Evolutionary conservation across 2,888 invertebrate genomes (phyloP), one percentile per base, ranked within the genome.

Genomic region (Xanthia icteritia): DNA sequence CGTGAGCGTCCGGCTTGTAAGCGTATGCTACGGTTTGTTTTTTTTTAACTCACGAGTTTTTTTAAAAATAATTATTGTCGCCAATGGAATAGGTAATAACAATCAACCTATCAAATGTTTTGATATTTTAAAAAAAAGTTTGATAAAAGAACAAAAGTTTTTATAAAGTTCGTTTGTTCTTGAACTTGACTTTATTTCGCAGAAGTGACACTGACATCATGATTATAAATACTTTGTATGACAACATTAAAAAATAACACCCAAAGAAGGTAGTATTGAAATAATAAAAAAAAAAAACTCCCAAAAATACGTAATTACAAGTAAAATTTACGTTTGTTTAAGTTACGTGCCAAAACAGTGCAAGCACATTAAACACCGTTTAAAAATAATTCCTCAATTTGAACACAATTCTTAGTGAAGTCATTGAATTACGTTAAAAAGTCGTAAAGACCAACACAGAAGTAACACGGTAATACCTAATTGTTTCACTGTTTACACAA

Each of bases 11-110:
- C 87, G 86, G 89, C 86, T 86, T 83, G 84, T 82, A 80, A 82
- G 74, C 84, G 79, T 83, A 66, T 79, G 83, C 88, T 91, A 90
- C 86, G 90, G 90, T 88, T 89, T 89, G 87, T 89, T 83, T 87
- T 88, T 81, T 83, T 85, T 82, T 81, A 80, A 75, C 76, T 82
- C 65, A 80, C 73, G 15, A 81, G 73, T 81, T 71, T 15, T 64
- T 66, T 60, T 51, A 13, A 13, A 8, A 71, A 78, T 60, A 15
- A 27, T 48, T 83, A 86, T 91, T 90, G 89, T 92, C 86, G 89
- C 82, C 86, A 84, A 83, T 66, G 31, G 48, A 13, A 70, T 66
- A 36, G 69, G 58, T 64, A 51, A 67, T 63, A 61, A 60, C 17
- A 31, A 64, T 31, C 20, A 61, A 2, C 0, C 1, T n/a, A 58